Conservation (phyloP, 2,888 invertebrate species). For the Pardosa pseudoannulata region DNA sequence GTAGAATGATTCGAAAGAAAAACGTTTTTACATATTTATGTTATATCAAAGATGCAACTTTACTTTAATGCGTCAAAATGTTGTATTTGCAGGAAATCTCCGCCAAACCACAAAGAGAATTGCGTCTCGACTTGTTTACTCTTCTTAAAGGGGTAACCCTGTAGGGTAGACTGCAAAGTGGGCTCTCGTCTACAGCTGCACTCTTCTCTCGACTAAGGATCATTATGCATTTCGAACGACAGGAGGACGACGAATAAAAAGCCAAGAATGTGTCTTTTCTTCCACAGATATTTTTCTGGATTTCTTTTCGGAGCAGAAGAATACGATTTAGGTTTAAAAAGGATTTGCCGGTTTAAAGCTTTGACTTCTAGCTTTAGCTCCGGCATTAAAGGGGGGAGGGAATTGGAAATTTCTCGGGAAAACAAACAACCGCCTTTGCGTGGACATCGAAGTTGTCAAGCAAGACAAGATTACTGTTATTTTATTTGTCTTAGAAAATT, state of each 20-base stretch:
- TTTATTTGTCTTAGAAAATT: conserved; percentile 62
- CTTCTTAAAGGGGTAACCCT: conserved; percentile 57
- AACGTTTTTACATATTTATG: no score
- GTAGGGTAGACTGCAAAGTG: conserved; percentile 56
- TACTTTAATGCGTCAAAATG: no score
- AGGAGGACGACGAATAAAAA: neutral
- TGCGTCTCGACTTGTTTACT: conserved; percentile 48
- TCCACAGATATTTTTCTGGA: conserved; percentile 47
- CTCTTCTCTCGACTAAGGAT: conserved; percentile 25
- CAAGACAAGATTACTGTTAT: conserved; percentile 69
- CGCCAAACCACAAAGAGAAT: neutral
- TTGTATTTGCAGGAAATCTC: conserved; percentile 9
- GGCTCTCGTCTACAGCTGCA: conserved; percentile 53
- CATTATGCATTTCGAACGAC: conserved; percentile 53
- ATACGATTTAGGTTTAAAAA: conserved; percentile 71
- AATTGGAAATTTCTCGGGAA: conserved; percentile 32
- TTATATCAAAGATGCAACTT: no score
- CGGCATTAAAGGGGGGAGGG: conserved; percentile 29
- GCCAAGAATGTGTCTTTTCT: conserved; percentile 49
- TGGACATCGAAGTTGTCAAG: conserved; percentile 66
- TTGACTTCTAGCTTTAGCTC: conserved; percentile 65
- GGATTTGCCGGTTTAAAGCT: conserved; percentile 71
- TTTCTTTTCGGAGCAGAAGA: conserved; percentile 61
- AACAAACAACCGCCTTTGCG: conserved; percentile 57
- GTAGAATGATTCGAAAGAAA: no score